These are phyloP conservation scores for Bufotes viridis DNA, from an alignment of 2,797 vertebrate species.

Conservation along the genomic window DNA sequence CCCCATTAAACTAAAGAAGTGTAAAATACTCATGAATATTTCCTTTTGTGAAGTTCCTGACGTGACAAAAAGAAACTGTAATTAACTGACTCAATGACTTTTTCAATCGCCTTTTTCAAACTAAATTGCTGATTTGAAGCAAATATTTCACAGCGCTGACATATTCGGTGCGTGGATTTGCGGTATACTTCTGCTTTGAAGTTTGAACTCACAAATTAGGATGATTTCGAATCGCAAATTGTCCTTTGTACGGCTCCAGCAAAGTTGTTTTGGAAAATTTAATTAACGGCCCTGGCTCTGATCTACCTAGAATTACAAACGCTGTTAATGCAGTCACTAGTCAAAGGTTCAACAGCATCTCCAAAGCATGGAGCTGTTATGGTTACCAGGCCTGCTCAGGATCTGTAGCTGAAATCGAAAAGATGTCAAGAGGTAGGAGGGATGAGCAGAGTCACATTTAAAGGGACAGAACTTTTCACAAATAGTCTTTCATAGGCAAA, in stretches of 20 bases:
- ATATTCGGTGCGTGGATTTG: constrained; percentile 40
- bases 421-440: constrained; percentile 1
- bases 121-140: constrained; percentile 68
- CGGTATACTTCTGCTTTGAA: constrained; percentile 34
- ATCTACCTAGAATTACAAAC: constrained; percentile 50
- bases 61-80: constrained; percentile 79
- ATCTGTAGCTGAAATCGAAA: constrained; percentile 21
- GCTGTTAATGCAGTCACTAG: constrained; percentile 46
- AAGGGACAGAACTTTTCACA: not conserved
- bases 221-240: constrained; percentile 43
- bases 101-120: constrained; percentile 78
- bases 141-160: constrained; percentile 68
- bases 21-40: constrained; percentile 79
- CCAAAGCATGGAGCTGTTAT: constrained; percentile 52
- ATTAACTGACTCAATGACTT: constrained; percentile 77
- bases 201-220: constrained; percentile 54
- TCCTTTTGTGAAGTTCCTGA: constrained; percentile 79
- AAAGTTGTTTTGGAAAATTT: constrained; percentile 55
- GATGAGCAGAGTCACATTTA: not conserved
- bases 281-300: constrained; percentile 48
- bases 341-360: constrained; percentile 46
- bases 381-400: constrained; percentile 30
- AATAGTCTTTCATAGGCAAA: not conserved
- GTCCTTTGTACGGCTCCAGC: constrained; percentile 47
- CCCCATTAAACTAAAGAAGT: constrained; percentile 80